A percentile compares a stretch with the other conserved stretches of the same genome.
Conservation (phyloP, 1,140 invertebrate species). For the Conus betulinus region DNA sequence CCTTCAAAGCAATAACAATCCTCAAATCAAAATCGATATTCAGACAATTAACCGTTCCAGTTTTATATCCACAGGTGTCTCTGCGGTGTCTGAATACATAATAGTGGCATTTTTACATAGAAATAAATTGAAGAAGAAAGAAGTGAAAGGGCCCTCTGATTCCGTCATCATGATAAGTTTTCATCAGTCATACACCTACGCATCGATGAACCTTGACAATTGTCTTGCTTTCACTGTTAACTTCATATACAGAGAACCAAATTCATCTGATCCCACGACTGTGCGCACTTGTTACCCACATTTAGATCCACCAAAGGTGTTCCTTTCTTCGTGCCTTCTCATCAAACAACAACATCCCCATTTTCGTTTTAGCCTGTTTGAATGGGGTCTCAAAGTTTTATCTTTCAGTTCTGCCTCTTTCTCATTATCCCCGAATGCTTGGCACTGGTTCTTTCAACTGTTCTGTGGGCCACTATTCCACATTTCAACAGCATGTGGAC, state of each 20-base stretch:
- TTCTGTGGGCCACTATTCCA: neutral
- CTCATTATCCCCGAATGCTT: neutral
- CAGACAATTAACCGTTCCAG: too few relatives aligned
- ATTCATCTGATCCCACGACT: neutral
- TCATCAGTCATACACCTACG: neutral
- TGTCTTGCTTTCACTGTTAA: neutral
- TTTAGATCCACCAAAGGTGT: neutral
- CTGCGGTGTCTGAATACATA: too few relatives aligned
- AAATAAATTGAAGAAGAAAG: too few relatives aligned
- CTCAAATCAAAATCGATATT: too few relatives aligned
- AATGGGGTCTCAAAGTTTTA: neutral
- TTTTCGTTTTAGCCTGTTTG: neutral
- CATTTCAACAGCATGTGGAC: neutral
- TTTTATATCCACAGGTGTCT: too few relatives aligned
- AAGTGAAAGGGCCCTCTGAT: neutral
- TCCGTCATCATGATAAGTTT: neutral
- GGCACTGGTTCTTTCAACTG: conserved; percentile 2
- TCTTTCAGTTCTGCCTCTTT: neutral
- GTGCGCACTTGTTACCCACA: too few relatives aligned
- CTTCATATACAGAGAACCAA: neutral
- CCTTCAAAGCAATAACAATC: too few relatives aligned
- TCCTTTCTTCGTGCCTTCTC: too few relatives aligned
- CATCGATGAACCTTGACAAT: too few relatives aligned
- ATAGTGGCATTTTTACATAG: too few relatives aligned
- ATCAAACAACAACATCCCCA: too few relatives aligned